phyloP scores from a whole-genome alignment of 2,888 invertebrate genomes.

The Tinea semifulvella region DNA sequence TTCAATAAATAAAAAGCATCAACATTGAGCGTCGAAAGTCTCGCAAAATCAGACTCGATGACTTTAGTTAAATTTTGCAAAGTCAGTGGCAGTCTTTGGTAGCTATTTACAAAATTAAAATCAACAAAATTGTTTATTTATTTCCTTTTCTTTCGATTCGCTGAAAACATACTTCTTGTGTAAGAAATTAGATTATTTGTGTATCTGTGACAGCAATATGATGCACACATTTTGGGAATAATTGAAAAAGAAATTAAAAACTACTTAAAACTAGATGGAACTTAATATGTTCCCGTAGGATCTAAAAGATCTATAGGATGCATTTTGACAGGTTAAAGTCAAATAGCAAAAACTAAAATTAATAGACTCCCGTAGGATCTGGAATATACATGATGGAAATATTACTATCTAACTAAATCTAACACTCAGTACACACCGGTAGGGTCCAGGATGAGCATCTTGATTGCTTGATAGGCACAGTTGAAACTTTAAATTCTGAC shows the following conservation, averaged over 20 bases:
- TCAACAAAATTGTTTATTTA: neutral
- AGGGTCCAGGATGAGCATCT: constrained; percentile 24
- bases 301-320: constrained; percentile 19
- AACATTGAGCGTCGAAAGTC: constrained; percentile 11
- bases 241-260: neutral
- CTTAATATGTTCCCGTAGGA: constrained; percentile 20
- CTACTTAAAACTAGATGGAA: neutral
- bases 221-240: constrained; percentile 2
- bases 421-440: constrained; percentile 38
- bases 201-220: constrained; percentile 9
- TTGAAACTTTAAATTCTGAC: neutral
- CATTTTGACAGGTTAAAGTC: constrained; percentile 20
- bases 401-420: neutral
- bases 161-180: constrained; percentile 48
- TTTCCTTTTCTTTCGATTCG: constrained; percentile 56
- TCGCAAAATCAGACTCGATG: constrained; percentile 1
- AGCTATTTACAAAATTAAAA: constrained; percentile 40
- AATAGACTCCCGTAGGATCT: constrained; percentile 50
- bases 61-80: neutral
- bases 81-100: constrained; percentile 55
- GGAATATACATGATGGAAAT: constrained; percentile 33
- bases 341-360: constrained; percentile 20
- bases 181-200: constrained; percentile 42
- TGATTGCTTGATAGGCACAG: neutral
- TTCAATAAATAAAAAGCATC: constrained; percentile 12